Conservation (phyloP, 2,888 invertebrate species). For the Serripes groenlandicus region DNA sequence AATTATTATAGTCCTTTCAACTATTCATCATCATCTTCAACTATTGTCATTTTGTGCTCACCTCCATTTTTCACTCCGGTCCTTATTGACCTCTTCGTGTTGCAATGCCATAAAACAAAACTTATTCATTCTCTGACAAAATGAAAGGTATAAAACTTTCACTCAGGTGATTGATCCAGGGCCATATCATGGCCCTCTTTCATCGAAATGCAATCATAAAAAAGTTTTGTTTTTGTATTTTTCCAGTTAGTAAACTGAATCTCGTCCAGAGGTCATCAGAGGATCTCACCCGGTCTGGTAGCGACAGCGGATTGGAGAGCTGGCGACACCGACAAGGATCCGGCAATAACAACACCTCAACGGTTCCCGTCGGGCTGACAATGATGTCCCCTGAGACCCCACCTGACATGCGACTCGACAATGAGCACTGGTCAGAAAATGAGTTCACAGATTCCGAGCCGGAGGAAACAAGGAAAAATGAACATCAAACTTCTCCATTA, state of each 20-base stretch:
- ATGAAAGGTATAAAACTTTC: too few species aligned
- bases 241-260: slow-evolving; percentile 66
- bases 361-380: slow-evolving; percentile 77
- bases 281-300: slow-evolving; percentile 62
- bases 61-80: too few species aligned
- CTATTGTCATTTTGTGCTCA: too few species aligned
- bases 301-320: slow-evolving; percentile 75
- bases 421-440: slow-evolving; percentile 95
- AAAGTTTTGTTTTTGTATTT: too few species aligned
- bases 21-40: too few species aligned
- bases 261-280: slow-evolving; percentile 64
- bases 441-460: slow-evolving; percentile 90
- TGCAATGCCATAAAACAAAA: not conserved
- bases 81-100: too few species aligned
- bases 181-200: too few species aligned
- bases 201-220: too few species aligned
- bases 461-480: slow-evolving; percentile 67
- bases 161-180: too few species aligned
- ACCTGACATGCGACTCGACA: slow-evolving; percentile 83
- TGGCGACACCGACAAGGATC: slow-evolving; percentile 76
- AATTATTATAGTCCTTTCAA: too few species aligned
- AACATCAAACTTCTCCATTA: slow-evolving; percentile 61
- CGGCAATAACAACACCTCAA: slow-evolving; percentile 76
- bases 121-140: too few species aligned
- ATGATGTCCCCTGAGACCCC: slow-evolving; percentile 80